Evolutionary conservation across 2,797 vertebrate species (phyloP).

Genomic region (Myotis findleyi): DNA sequence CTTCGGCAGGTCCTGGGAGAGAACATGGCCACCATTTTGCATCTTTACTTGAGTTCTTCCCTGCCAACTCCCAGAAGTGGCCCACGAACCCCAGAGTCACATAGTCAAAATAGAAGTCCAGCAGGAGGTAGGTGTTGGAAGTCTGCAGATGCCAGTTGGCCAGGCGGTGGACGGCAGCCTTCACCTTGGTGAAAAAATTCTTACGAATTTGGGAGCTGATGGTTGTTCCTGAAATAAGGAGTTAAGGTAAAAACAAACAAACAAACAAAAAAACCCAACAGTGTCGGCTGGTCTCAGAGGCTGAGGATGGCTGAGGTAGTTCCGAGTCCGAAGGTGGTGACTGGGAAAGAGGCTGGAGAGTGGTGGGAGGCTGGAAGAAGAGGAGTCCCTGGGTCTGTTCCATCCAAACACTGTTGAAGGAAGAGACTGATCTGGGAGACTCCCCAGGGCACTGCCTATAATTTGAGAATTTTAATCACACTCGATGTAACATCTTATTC

Average conservation of each 20-base stretch:
- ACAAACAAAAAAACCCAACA: not conserved
- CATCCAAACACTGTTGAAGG: not conserved
- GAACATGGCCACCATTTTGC: too few species aligned
- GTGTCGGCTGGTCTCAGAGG: not conserved
- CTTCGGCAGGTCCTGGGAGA: too few species aligned
- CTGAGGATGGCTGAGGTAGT: not conserved
- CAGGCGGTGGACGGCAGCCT: not conserved
- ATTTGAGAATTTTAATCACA: not conserved
- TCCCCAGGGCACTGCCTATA: not conserved
- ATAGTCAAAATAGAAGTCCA: not conserved
- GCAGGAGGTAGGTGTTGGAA: not conserved
- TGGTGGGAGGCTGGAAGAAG: not conserved
- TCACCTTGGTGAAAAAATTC: not conserved
- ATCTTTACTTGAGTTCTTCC: not conserved
- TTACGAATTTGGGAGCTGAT: not conserved
- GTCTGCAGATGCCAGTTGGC: not conserved
- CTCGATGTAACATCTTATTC: not conserved
- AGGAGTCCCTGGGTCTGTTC: not conserved
- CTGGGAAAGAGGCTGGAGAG: not conserved
- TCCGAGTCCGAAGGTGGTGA: not conserved
- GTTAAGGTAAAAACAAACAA: not conserved
- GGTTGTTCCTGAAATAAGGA: not conserved
- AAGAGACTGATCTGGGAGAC: not conserved
- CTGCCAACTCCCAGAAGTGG: not conserved
- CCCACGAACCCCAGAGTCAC: not conserved